Evolutionary conservation across 1,140 invertebrate genomes (phyloP), one percentile per base, ranked within the genome.

Genomic region (Drosophila bocqueti): DNA sequence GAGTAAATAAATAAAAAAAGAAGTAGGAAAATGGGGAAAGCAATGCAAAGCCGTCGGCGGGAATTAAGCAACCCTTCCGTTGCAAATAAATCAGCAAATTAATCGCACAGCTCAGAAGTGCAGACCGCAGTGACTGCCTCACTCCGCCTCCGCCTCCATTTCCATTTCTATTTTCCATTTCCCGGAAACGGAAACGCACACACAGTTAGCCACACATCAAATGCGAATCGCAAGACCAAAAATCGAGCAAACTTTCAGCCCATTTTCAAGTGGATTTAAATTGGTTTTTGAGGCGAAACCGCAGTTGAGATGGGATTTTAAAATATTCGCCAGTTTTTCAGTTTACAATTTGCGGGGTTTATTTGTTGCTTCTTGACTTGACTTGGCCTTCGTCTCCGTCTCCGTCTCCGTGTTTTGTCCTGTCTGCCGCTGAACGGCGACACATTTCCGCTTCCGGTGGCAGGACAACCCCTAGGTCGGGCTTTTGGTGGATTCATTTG

Each of bases 1-100:
- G 43, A 73, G 54, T 71, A 63, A 71, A 89, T 83, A 80, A 87
- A 87, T 89, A 77, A 77, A 52, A 52, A 5, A 50, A 29, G n/a
- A 49, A n/a, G 24, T n/a, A 18, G 5, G 10, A 52, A 31, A 54
- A 54, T 21, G 16, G 21, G 15, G n/a, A 26, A 57, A 40, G 36
- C 24, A 40, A 80, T 69, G 57, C 10, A 36, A 36, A 31, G 57
- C 67, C 82, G 81, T 82, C 73, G 76, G 57, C 68, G 71, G 49
- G 68, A 83, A 85, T 92, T 91, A 91, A 86, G 79, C 91, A 90
- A 87, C 87, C 82, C 91, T 92, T 92, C 91, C 91, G 91, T 76
- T 83, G 46, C 63, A 24, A 62, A 92, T 92, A 92, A 92, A 92
- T 92, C 91, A 92, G 64, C 69, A 84, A 81, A 90, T 89, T 89